phyloP scores from a whole-genome alignment of 2,113 vertebrate genomes.

The Rhadina sibilatrix region DNA sequence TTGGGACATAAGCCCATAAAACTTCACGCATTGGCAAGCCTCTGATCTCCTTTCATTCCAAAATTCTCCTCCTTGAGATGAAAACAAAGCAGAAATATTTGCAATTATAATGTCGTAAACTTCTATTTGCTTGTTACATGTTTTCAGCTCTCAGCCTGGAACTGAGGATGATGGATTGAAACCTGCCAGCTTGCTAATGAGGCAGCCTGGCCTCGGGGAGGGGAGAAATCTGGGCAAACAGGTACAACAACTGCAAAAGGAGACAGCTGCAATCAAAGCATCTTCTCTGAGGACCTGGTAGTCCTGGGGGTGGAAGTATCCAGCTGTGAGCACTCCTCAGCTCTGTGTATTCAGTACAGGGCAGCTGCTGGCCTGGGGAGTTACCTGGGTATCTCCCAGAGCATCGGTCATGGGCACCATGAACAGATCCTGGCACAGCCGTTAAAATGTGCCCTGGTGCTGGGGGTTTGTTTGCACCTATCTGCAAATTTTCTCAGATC shows the following conservation, averaged over 20 bases:
- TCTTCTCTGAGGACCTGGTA: background rate
- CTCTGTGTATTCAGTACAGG: background rate
- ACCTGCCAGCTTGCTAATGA: conserved; percentile 3
- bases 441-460: background rate
- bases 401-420: rapidly evolving
- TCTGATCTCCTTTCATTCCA: conserved; percentile 32
- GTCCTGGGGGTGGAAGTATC: background rate
- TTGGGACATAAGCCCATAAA: conserved; percentile 57
- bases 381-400: background rate
- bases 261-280: background rate
- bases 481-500: background rate
- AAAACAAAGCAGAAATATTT: conserved; percentile 61
- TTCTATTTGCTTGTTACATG: background rate
- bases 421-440: background rate
- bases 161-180: background rate
- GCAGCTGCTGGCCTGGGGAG: background rate
- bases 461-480: background rate
- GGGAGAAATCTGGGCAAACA: background rate
- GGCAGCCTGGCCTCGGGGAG: background rate
- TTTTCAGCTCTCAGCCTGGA: conserved; percentile 15
- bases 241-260: background rate
- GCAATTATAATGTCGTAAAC: conserved; percentile 51
- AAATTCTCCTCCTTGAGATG: conserved; percentile 6
- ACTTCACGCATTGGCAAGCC: conserved; percentile 10
- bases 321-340: background rate